Percentiles rank a stretch among this genome's conserved stretches.
Conservation (phyloP, 2,113 vertebrate genomes). For the Neotoma lepida region DNA sequence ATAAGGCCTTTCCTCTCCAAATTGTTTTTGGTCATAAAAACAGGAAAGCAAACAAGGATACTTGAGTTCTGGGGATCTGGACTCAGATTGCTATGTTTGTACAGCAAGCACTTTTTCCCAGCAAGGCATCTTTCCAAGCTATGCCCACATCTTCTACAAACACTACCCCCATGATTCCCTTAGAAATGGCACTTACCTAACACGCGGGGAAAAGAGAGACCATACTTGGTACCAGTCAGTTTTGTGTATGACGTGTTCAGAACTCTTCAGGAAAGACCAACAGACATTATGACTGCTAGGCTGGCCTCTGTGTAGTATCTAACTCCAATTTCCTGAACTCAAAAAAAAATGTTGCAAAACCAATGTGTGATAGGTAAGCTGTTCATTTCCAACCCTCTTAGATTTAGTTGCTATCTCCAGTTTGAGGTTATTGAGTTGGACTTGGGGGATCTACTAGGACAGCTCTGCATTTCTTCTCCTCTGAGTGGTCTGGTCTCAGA, state of each 20-base stretch:
- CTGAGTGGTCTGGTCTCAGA: neutral
- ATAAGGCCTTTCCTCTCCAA: neutral
- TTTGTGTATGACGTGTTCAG: constrained; percentile 89
- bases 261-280: constrained; percentile 68
- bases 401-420: constrained; percentile 59
- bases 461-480: neutral
- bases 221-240: constrained; percentile 95
- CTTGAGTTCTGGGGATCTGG: neutral
- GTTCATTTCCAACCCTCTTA: constrained; percentile 55
- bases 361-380: constrained; percentile 49
- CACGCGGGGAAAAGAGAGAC: constrained; percentile 94
- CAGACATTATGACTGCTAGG: neutral
- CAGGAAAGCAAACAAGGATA: neutral
- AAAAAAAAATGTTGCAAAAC: constrained; percentile 51
- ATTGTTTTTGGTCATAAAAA: neutral
- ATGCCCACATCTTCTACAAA: constrained; percentile 96
- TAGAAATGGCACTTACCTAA: constrained; percentile 91
- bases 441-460: neutral
- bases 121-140: constrained; percentile 86
- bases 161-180: constrained; percentile 94
- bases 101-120: neutral
- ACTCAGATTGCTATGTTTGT: neutral
- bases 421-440: constrained; percentile 11
- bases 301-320: constrained; percentile 6
- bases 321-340: constrained; percentile 71